Conservation (phyloP, 2,888 invertebrate genomes). For the Andricus curvator region DNA sequence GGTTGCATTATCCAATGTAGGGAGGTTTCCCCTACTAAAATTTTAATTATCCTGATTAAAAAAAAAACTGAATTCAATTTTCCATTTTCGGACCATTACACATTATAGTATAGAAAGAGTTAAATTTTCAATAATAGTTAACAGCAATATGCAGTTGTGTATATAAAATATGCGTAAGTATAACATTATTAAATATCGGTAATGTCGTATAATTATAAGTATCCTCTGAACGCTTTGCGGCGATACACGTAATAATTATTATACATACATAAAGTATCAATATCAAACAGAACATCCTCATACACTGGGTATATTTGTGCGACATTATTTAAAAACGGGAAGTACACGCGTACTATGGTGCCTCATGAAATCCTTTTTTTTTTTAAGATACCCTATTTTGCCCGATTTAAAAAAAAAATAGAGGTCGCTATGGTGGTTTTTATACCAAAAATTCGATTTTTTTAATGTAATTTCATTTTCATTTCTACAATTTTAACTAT, state of each 20-base stretch:
- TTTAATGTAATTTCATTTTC: too few relatives aligned
- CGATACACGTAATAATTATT: slow-evolving; percentile 50
- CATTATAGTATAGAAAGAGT: slow-evolving; percentile 29
- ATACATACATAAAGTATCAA: slow-evolving; percentile 50
- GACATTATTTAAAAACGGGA: slow-evolving; percentile 3
- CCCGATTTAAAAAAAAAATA: too few relatives aligned
- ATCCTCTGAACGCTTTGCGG: slow-evolving; percentile 65
- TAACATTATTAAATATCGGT: slow-evolving; percentile 69
- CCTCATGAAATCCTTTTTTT: too few relatives aligned
- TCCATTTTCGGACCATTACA: background rate
- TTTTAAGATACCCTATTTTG: too few relatives aligned
- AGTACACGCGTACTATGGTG: background rate
- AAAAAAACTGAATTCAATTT: background rate
- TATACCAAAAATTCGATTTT: too few relatives aligned
- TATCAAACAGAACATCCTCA: slow-evolving; percentile 58
- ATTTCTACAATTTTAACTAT: too few relatives aligned
- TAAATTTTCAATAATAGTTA: slow-evolving; percentile 46
- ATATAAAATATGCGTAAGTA: slow-evolving; percentile 63
- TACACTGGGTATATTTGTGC: slow-evolving; percentile 54
- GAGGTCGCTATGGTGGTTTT: too few relatives aligned
- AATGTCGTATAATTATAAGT: slow-evolving; percentile 69
- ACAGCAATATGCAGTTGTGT: slow-evolving; percentile 48
- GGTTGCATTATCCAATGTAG: too few relatives aligned
- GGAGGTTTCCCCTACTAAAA: background rate
- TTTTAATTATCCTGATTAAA: background rate